Evolutionary conservation across 2,113 vertebrate genomes (phyloP).

Genomic region (Prolemur simus): DNA sequence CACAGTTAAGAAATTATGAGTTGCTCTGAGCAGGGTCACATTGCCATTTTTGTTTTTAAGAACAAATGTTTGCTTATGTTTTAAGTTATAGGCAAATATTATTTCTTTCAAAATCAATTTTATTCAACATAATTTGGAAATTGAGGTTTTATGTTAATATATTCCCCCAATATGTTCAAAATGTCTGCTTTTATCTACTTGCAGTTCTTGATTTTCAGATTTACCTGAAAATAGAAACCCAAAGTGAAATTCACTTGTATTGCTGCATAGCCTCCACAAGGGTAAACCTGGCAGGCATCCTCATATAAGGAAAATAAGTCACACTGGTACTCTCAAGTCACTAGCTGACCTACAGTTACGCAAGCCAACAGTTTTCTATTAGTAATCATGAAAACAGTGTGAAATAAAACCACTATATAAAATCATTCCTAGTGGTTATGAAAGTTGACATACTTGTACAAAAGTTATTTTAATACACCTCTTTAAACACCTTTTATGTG

Average conservation of each 20-base stretch:
- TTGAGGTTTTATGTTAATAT: not conserved
- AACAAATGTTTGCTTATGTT: not conserved
- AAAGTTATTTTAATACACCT: not conserved
- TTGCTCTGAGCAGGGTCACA: not conserved
- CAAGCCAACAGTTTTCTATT: not conserved
- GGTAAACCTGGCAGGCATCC: not conserved
- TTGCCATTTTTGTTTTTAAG: not conserved
- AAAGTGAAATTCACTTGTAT: not conserved
- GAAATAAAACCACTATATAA: not conserved
- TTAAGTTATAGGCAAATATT: not conserved
- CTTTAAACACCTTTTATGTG: not conserved
- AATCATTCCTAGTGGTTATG: not conserved
- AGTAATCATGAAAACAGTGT: not conserved
- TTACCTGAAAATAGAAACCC: conserved; percentile 1
- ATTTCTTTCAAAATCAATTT: not conserved
- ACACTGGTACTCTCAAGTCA: not conserved
- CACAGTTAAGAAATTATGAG: not conserved
- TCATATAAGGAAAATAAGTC: not conserved
- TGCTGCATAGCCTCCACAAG: not conserved
- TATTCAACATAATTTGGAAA: not conserved
- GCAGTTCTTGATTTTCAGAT: not conserved
- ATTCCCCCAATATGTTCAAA: not conserved
- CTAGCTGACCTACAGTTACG: not conserved
- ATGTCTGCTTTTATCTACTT: not conserved
- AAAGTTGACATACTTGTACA: not conserved